A percentile compares a stretch with the other conserved stretches of the same genome.
These are phyloP conservation scores for Pelagia noctiluca DNA, from an alignment of 30 jellyfish, hydroid and myxozoan species.

Conservation along the genomic window DNA sequence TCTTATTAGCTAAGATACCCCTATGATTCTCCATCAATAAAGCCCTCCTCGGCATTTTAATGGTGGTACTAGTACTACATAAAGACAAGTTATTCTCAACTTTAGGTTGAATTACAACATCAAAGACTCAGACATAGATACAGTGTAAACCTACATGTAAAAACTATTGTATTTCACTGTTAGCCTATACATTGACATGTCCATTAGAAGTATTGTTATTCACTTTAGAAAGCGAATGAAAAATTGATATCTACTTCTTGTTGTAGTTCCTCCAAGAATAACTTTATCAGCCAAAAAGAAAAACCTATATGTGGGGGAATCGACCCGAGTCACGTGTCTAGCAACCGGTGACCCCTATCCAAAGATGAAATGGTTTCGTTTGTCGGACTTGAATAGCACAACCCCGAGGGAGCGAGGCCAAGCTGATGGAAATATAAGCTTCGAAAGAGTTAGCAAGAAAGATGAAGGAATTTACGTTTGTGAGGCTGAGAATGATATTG, in stretches of 20 bases:
- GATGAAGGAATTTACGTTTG: constrained; percentile 89
- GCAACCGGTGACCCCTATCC: constrained; percentile 99
- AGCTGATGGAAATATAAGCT: constrained; percentile 72
- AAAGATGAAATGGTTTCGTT: constrained; percentile 77
- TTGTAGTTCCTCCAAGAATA: constrained; percentile 86
- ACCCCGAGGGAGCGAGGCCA: constrained; percentile 40
- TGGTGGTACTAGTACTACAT: too few relatives aligned
- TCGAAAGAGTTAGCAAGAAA: constrained; percentile 65
- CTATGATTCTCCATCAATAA: too few relatives aligned
- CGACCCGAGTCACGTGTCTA: constrained; percentile 80
- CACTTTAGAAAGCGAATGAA: background rate
- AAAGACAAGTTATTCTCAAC: too few relatives aligned
- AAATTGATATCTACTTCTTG: background rate
- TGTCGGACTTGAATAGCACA: constrained; percentile 30
- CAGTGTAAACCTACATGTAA: too few relatives aligned
- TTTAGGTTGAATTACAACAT: too few relatives aligned
- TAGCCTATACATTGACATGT: too few relatives aligned
- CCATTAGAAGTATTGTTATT: background rate
- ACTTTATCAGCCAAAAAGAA: constrained; percentile 58
- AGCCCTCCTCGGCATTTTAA: too few relatives aligned
- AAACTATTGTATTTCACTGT: too few relatives aligned
- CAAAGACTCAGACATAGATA: too few relatives aligned
- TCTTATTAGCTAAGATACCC: too few relatives aligned
- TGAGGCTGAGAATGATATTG: constrained; percentile 84
- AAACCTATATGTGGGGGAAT: constrained; percentile 69